Evolutionary conservation across 2,888 invertebrate species (phyloP).

Genomic region (Morinoia aosen): DNA sequence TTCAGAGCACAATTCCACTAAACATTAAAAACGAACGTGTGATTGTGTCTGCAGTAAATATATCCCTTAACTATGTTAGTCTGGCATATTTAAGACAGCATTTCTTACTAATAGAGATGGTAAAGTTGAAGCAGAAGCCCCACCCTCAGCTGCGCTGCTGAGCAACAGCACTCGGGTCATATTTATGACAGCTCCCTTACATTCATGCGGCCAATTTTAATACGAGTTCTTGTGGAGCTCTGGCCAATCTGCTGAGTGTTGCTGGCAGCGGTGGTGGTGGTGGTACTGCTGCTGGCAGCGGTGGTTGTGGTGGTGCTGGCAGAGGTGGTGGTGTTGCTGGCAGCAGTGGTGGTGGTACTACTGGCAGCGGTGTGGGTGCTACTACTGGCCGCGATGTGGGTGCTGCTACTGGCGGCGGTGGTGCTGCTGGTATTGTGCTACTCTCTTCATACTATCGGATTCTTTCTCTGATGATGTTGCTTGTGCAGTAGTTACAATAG

Average conservation of each 20-base stretch:
- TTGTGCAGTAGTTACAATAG: too few relatives aligned
- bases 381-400: neutral
- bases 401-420: neutral
- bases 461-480: too few relatives aligned
- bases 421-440: too few relatives aligned
- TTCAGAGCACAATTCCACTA: too few relatives aligned
- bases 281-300: neutral
- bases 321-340: neutral
- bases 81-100: too few relatives aligned
- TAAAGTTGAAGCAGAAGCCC: neutral
- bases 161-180: neutral
- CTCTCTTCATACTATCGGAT: too few relatives aligned
- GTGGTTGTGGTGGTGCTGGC: neutral
- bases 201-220: slow-evolving; percentile 26
- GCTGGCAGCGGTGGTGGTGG: neutral
- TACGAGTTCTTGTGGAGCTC: neutral
- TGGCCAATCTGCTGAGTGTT: slow-evolving; percentile 38
- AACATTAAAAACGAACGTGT: too few relatives aligned
- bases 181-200: slow-evolving; percentile 27
- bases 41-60: too few relatives aligned
- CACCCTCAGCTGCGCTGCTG: neutral
- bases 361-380: neutral
- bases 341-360: neutral
- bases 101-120: too few relatives aligned
- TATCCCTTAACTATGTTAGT: too few relatives aligned